Base-by-base conservation (phyloP, 2,113 vertebrate genomes). In the Aldabrachelys gigantea region DNA sequence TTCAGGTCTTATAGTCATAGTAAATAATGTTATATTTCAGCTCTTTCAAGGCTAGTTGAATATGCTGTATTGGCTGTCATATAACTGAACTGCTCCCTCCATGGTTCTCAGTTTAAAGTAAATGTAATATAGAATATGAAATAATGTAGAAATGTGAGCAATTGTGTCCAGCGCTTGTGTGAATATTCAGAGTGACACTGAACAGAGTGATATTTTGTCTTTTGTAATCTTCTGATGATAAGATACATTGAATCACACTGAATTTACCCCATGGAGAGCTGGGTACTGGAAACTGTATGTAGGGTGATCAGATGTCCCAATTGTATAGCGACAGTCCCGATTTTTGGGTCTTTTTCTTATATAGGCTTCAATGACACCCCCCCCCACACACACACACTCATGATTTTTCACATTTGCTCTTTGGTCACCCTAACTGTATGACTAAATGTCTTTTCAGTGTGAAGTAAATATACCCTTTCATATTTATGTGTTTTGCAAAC, bases 91-190 rank as follows among this genome's bases (percentile, higher is more conserved):
- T 54, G 69, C 54, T 89, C 14, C 4, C 93, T 88, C 50, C 35
- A 78, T 89, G 82, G 62, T 86, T 87, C n/a, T 93, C 78, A 59
- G 10, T 82, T 96, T 96, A 84, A 91, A 56, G 78, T 24, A 80
- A 91, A 52, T 89, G 7, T 38, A 84, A 93, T 91, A 91, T 91
- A 52, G 35, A 75, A 59, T 90, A 75, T 16, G 80, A 22, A 72
- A 57, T 75, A 85, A 97, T 90, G 81, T 81, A 87, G 65, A 91
- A 93, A 57, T 21, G 62, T 95, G 96, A 97, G 87, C 95, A 94
- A 95, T 96, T 89, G 47, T 0, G 0, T 47, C 47, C 62, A 81
- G 97, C 75, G 84, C 93, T 94, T 90, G 90, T 3, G 5, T 87
- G 86, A 93, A 90, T 16, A 25, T 59, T 89, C 96, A 86, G 95